phyloP scores from a whole-genome alignment of 1,140 invertebrate species.

The Tetramorium alpestre region DNA sequence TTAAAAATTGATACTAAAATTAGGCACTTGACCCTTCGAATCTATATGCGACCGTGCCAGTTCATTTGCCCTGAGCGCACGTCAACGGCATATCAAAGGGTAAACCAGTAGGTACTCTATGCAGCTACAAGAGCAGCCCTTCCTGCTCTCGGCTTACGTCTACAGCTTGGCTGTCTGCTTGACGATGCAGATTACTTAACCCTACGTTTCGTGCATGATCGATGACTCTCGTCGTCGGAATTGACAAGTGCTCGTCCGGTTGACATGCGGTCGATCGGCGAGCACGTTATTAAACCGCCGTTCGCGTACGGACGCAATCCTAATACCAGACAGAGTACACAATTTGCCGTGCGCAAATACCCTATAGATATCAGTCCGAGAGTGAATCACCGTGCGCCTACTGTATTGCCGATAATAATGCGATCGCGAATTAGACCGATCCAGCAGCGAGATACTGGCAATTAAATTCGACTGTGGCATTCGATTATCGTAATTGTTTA shows the following conservation, averaged over 20 bases:
- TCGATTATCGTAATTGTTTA: conserved; percentile 24
- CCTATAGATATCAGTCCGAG: conserved; percentile 60
- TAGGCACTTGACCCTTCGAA: neutral
- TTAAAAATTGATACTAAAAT: neutral
- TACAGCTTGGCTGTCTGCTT: conserved; percentile 17
- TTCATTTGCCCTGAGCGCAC: neutral
- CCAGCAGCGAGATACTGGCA: neutral
- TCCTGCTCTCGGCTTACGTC: conserved; percentile 27
- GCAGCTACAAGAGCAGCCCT: conserved; percentile 26
- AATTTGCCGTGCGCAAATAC: conserved; percentile 69
- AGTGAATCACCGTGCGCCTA: conserved; percentile 28
- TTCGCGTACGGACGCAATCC: conserved; percentile 45
- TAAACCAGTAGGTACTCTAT: neutral
- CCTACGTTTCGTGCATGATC: conserved; percentile 63
- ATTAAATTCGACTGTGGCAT: conserved; percentile 27
- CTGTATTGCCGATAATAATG: conserved; percentile 66
- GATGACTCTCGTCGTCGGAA: conserved; percentile 62
- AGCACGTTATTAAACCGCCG: conserved; percentile 71
- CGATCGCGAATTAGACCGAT: conserved; percentile 65
- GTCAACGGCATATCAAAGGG: conserved; percentile 16
- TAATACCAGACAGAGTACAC: conserved; percentile 63
- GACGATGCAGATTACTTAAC: conserved; percentile 48
- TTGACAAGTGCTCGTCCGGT: conserved; percentile 63
- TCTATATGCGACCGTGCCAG: neutral
- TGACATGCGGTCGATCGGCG: conserved; percentile 64